Percentiles rank a stretch among this genome's conserved stretches.
phyloP scores from a whole-genome alignment of 2,113 vertebrate species.

The Peromyscus maniculatus region DNA sequence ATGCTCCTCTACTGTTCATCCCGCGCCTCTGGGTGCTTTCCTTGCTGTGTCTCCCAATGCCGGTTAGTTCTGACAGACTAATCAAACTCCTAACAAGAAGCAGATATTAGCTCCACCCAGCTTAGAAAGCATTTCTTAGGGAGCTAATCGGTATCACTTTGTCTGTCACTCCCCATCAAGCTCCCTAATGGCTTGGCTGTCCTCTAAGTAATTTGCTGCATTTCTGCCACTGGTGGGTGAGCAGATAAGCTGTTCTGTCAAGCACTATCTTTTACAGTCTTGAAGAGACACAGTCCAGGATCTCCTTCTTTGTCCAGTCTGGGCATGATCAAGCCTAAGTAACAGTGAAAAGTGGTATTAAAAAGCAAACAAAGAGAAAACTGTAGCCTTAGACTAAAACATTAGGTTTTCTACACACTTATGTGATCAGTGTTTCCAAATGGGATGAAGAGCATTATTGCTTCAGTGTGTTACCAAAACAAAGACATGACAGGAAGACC shows the following conservation, averaged over 20 bases:
- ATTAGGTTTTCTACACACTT: slow-evolving; percentile 16
- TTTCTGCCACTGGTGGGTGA: slow-evolving; percentile 48
- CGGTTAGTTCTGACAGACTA: slow-evolving; percentile 64
- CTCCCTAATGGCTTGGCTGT: slow-evolving; percentile 24
- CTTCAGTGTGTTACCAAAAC: neutral
- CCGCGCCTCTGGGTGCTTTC: neutral
- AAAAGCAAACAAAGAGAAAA: neutral
- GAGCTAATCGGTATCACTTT: slow-evolving; percentile 52
- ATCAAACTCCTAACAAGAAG: neutral
- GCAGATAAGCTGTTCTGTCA: slow-evolving; percentile 64
- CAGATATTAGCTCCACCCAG: slow-evolving; percentile 16
- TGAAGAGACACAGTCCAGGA: slow-evolving; percentile 65
- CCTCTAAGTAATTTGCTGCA: slow-evolving; percentile 27
- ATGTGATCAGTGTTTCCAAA: slow-evolving; percentile 20
- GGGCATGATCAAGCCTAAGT: slow-evolving; percentile 57
- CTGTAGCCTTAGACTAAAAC: neutral
- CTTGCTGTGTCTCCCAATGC: neutral
- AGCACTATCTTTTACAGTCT: slow-evolving; percentile 68
- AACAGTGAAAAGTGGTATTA: slow-evolving; percentile 66
- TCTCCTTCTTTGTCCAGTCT: slow-evolving; percentile 54
- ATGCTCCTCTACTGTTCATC: neutral
- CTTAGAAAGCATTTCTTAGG: slow-evolving; percentile 48
- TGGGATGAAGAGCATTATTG: neutral
- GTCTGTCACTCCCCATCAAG: slow-evolving; percentile 53
- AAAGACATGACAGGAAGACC: slow-evolving; percentile 9